Percentiles rank a stretch among this genome's conserved stretches.
These are phyloP conservation scores for Glomeris maerens DNA, from an alignment of 1,140 invertebrate species.

Conservation along the genomic window DNA sequence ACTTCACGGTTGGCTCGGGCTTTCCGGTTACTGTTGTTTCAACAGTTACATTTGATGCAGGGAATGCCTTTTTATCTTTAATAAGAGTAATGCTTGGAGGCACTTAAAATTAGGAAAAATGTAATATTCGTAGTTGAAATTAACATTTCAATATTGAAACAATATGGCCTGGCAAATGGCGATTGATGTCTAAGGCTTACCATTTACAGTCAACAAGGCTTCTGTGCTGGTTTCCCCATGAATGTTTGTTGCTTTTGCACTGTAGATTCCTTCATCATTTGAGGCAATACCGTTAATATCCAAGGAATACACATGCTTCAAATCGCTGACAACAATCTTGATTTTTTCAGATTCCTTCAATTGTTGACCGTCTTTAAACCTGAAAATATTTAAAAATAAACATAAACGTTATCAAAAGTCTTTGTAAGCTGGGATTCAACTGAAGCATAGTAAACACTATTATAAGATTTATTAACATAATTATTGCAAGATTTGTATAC, in stretches of 20 bases:
- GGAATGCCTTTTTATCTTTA: conserved; percentile 1
- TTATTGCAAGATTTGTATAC: too few species aligned
- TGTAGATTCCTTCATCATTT: conserved; percentile 37
- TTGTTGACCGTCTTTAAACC: conserved; percentile 17
- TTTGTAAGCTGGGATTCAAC: too few species aligned
- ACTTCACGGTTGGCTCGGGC: conserved; percentile 2
- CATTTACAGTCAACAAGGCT: conserved; percentile 13
- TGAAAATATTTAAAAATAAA: conserved; percentile 9
- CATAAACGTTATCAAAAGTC: neutral
- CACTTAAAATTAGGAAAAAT: too few species aligned
- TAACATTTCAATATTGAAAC: too few species aligned
- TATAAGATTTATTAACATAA: too few species aligned
- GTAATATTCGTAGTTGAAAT: too few species aligned
- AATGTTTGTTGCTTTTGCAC: conserved; percentile 38
- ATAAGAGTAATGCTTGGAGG: conserved; percentile 1
- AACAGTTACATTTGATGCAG: neutral
- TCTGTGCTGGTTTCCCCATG: conserved; percentile 29
- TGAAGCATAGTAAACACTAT: too few species aligned
- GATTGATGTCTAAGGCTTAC: too few species aligned
- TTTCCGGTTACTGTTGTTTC: conserved; percentile 6
- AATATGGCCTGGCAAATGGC: too few species aligned
- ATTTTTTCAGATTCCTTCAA: neutral
- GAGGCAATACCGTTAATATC: conserved; percentile 20
- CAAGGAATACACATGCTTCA: conserved; percentile 48
- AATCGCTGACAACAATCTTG: conserved; percentile 44